Percentiles rank a stretch among this genome's conserved stretches.
Conservation (phyloP, 2,113 vertebrate genomes). For the Coptodon bakossiorum region DNA sequence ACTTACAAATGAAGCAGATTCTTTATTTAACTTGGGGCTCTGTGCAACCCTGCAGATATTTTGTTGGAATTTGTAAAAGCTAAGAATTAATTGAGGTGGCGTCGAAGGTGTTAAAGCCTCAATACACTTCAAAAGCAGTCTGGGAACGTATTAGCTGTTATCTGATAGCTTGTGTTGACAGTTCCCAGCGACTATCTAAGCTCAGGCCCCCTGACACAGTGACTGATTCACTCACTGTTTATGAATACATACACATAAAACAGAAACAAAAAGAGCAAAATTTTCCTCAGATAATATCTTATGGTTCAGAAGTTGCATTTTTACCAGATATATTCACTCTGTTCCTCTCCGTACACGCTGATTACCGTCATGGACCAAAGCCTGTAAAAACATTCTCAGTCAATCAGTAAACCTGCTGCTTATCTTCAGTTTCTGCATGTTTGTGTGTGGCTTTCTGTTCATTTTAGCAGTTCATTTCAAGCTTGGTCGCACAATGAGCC, state of each 20-base stretch:
- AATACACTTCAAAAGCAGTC: neutral
- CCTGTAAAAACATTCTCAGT: neutral
- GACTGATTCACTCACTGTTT: neutral
- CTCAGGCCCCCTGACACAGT: neutral
- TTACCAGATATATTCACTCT: neutral
- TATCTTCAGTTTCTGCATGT: neutral
- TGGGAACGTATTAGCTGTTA: neutral
- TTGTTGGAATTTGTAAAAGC: rapidly evolving
- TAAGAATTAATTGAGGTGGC: neutral
- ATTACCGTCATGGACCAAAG: neutral
- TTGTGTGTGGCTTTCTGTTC: neutral
- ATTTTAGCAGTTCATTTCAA: neutral
- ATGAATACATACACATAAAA: neutral
- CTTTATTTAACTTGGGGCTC: neutral
- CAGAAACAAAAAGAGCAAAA: neutral
- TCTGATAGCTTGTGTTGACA: neutral
- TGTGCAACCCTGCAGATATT: neutral
- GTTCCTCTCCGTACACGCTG: neutral
- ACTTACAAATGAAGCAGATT: neutral
- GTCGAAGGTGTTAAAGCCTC: neutral
- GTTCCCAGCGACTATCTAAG: neutral
- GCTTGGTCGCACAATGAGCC: rapidly evolving
- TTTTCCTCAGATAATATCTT: neutral
- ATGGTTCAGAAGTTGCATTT: neutral
- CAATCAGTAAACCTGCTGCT: neutral